A percentile compares a stretch with the other conserved stretches of the same genome.
These are phyloP conservation scores for Diadema setosum DNA, from an alignment of 35 echinoderm and acorn worm species.

Conservation along the genomic window DNA sequence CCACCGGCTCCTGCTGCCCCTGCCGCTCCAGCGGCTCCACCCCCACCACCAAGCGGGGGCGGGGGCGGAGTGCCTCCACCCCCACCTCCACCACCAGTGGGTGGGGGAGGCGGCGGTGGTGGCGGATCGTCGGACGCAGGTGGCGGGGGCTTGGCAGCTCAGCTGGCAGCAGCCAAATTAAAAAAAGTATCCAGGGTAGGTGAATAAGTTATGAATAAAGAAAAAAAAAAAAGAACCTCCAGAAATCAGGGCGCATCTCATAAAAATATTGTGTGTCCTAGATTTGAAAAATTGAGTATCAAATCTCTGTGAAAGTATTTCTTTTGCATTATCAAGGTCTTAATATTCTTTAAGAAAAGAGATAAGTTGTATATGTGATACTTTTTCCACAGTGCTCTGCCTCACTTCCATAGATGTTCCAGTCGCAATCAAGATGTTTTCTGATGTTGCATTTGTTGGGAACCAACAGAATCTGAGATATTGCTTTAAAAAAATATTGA, in stretches of 20 bases:
- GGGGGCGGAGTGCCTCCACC: neutral
- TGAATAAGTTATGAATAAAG: neutral
- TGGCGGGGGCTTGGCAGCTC: constrained; percentile 34
- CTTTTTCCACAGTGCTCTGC: too few species aligned
- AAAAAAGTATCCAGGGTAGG: constrained; percentile 51
- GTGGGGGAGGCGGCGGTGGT: constrained; percentile 17
- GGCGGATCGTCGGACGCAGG: neutral
- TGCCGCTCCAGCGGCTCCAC: neutral
- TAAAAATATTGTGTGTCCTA: neutral
- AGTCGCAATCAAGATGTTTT: too few species aligned
- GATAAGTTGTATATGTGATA: too few species aligned
- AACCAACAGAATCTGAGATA: too few species aligned
- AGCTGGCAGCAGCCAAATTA: constrained; percentile 48
- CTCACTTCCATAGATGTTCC: too few species aligned
- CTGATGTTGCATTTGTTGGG: too few species aligned
- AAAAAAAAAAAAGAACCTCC: too few species aligned
- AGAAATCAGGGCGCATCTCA: neutral
- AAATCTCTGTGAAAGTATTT: too few species aligned
- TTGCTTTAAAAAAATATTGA: too few species aligned
- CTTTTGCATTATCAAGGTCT: too few species aligned
- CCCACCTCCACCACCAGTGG: constrained; percentile 21
- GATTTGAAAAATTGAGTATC: too few species aligned
- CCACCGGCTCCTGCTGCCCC: neutral
- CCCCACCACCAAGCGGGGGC: constrained; percentile 10
- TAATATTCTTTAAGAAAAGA: too few species aligned